Conservation (phyloP, 1,140 invertebrate species). For the Drosophila ogumai region DNA sequence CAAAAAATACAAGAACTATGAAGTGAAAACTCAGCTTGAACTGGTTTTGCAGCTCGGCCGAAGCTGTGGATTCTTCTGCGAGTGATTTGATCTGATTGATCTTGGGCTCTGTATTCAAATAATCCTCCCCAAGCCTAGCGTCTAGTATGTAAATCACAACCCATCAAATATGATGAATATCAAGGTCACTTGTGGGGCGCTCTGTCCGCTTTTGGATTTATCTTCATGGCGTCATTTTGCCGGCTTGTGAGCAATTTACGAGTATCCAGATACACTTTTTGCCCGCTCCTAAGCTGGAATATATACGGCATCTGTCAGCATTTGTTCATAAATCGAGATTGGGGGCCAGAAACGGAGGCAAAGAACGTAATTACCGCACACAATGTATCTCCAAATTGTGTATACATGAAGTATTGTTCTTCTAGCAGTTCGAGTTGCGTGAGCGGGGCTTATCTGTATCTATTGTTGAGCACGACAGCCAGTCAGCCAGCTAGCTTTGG, state of each 20-base stretch:
- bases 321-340: conserved; percentile 56
- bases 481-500: conserved; percentile 19
- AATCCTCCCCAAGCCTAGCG: background rate
- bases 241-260: background rate
- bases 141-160: conserved; percentile 7
- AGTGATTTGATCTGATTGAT: conserved; percentile 6
- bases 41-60: conserved; percentile 46
- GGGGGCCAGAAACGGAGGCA: conserved; percentile 30
- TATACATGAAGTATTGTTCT: conserved; percentile 27
- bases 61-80: background rate
- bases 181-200: conserved; percentile 31
- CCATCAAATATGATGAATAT: conserved; percentile 13
- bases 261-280: conserved; percentile 10
- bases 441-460: conserved; percentile 42
- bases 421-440: conserved; percentile 28
- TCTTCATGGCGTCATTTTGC: conserved; percentile 45
- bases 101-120: background rate
- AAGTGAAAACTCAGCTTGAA: conserved; percentile 44
- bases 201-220: conserved; percentile 46
- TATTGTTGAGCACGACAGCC: conserved; percentile 27
- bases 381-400: conserved; percentile 45
- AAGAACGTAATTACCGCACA: conserved; percentile 35
- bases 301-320: conserved; percentile 64
- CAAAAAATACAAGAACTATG: conserved; percentile 49
- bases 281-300: conserved; percentile 20